Conservation (phyloP, 1,140 invertebrate genomes). For the Caenorhabditis tropicalis region DNA sequence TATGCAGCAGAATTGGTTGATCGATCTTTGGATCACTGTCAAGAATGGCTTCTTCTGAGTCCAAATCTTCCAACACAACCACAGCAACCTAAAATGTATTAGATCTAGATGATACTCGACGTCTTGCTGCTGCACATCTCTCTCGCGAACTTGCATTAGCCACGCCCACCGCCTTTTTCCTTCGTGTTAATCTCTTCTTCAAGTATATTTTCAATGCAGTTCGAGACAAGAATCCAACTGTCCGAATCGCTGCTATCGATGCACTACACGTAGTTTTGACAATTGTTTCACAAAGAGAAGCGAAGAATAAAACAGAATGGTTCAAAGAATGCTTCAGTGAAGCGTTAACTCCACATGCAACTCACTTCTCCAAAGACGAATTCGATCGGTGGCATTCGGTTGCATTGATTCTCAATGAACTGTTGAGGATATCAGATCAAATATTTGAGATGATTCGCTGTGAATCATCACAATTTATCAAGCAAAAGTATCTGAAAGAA, state of each 20-base stretch:
- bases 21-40: constrained; percentile 58
- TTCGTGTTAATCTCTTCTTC: constrained; percentile 94
- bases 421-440: constrained; percentile 88
- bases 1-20: constrained; percentile 65
- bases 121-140: constrained; percentile 79
- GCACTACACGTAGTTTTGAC: constrained; percentile 89
- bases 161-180: constrained; percentile 97
- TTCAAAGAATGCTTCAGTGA: constrained; percentile 79
- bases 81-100: constrained; percentile 42
- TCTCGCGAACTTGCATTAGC: constrained; percentile 90
- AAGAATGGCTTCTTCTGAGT: constrained; percentile 55
- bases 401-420: constrained; percentile 86
- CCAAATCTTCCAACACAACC: not conserved
- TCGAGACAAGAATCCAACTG: constrained; percentile 87
- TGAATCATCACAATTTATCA: constrained; percentile 57
- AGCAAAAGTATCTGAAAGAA: constrained; percentile 5
- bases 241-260: constrained; percentile 89
- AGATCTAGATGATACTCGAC: constrained; percentile 38
- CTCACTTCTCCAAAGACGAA: not conserved
- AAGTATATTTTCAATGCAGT: constrained; percentile 89
- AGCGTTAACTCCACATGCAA: constrained; percentile 75
- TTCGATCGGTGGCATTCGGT: constrained; percentile 87
- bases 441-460: constrained; percentile 82
- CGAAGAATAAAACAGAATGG: constrained; percentile 89
- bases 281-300: constrained; percentile 91